Evolutionary conservation across 2,888 invertebrate genomes (phyloP).

Genomic region (Ceraclea dissimilis): DNA sequence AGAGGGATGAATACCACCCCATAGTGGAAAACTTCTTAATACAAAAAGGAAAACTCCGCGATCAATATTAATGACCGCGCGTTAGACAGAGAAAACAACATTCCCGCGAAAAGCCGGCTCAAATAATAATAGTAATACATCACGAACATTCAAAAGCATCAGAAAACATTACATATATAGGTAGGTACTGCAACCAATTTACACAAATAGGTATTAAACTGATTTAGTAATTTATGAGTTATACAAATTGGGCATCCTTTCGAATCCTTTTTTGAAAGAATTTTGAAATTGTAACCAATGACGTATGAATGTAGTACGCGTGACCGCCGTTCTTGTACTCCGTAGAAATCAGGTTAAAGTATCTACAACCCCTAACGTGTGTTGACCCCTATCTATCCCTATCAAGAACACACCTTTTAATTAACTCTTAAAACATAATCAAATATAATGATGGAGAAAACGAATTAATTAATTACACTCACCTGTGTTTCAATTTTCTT

Average conservation of each 20-base stretch:
- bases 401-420: not conserved
- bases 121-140: no score
- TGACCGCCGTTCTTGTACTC: not conserved
- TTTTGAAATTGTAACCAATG: no score
- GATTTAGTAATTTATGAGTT: not conserved
- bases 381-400: not conserved
- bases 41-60: not conserved
- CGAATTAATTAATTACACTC: not conserved
- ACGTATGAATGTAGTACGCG: no score
- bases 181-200: not conserved
- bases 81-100: not conserved
- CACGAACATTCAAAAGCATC: no score
- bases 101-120: not conserved
- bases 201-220: not conserved
- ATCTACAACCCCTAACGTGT: slow-evolving; percentile 1
- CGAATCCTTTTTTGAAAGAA: no score
- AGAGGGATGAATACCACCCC: not conserved
- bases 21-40: not conserved
- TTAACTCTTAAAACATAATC: not conserved
- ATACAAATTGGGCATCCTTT: no score
- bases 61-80: not conserved
- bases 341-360: not conserved
- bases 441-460: not conserved
- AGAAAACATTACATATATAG: not conserved
- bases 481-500: not conserved